These are phyloP conservation scores for Acridotheres tristis DNA, from an alignment of 2,797 vertebrate genomes.

Conservation along the genomic window DNA sequence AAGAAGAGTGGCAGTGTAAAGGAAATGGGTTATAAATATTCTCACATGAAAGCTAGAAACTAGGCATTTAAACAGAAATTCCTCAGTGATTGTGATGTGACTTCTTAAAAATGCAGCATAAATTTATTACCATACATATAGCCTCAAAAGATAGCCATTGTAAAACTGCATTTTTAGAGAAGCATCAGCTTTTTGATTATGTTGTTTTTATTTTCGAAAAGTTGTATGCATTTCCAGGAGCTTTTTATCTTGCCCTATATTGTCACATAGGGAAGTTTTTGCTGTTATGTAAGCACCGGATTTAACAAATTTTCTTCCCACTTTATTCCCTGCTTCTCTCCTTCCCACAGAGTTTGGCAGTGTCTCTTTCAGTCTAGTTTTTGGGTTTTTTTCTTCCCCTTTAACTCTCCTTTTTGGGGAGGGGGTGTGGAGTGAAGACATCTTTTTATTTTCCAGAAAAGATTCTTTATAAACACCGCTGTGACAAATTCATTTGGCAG, in stretches of 20 bases:
- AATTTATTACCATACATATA: not conserved
- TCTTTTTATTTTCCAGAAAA: conserved; percentile 56
- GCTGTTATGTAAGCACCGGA: not conserved
- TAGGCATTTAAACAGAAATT: not conserved
- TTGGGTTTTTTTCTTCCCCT: not conserved
- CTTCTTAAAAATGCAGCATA: not conserved
- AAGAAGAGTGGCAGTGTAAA: not conserved
- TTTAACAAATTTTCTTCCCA: conserved; percentile 25
- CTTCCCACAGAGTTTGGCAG: not conserved
- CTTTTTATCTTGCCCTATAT: not conserved
- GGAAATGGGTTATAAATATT: not conserved
- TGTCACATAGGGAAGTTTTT: not conserved
- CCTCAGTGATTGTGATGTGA: not conserved
- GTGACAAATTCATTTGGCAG: conserved; percentile 69
- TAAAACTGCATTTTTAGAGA: not conserved
- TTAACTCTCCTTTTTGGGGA: not conserved
- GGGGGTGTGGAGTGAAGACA: not conserved
- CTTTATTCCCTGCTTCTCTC: not conserved
- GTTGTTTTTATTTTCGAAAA: not conserved
- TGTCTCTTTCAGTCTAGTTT: not conserved
- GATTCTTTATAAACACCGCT: conserved; percentile 48
- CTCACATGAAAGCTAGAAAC: conserved; percentile 6
- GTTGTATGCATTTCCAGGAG: not conserved
- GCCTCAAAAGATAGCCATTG: not conserved
- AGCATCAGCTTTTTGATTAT: not conserved